Percentiles rank a stretch among this genome's conserved stretches.
These are phyloP conservation scores for Zosterops japonicus DNA, from an alignment of 2,113 vertebrate species.

Conservation along the genomic window DNA sequence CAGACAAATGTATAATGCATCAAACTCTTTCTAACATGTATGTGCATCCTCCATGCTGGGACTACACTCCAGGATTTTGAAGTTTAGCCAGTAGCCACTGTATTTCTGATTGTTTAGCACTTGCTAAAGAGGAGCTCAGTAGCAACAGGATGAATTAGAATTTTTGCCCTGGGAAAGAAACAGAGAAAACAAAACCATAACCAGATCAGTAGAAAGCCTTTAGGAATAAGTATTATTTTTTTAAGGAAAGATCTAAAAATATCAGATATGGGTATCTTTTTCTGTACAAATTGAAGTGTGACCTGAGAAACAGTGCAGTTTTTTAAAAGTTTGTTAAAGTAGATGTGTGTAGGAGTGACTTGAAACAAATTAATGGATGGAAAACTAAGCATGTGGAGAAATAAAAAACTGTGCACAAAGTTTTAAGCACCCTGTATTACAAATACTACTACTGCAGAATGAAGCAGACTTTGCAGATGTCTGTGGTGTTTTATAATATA, in stretches of 20 bases:
- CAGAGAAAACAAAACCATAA: conserved; percentile 24
- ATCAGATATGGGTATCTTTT: neutral
- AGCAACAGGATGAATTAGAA: conserved; percentile 2
- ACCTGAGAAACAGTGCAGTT: neutral
- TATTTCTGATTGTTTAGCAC: conserved; percentile 21
- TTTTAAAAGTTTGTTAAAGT: neutral
- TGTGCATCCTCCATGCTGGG: conserved; percentile 10
- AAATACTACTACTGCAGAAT: neutral
- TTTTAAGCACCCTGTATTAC: neutral
- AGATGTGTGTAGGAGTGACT: rapidly evolving
- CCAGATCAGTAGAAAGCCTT: neutral
- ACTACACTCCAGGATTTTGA: conserved; percentile 32
- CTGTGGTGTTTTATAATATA: neutral
- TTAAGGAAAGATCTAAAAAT: neutral
- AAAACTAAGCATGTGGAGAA: neutral
- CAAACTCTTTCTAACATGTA: neutral
- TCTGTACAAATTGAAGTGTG: neutral
- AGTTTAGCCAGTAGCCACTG: conserved; percentile 40
- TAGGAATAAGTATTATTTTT: neutral
- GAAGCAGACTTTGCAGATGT: neutral
- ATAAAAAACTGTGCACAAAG: neutral
- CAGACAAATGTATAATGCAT: neutral
- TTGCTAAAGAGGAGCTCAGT: neutral
- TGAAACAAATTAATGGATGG: neutral
- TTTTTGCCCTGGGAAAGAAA: conserved; percentile 55